Conservation (phyloP, 2,113 vertebrate species). For the Reinhardtius hippoglossoides region DNA sequence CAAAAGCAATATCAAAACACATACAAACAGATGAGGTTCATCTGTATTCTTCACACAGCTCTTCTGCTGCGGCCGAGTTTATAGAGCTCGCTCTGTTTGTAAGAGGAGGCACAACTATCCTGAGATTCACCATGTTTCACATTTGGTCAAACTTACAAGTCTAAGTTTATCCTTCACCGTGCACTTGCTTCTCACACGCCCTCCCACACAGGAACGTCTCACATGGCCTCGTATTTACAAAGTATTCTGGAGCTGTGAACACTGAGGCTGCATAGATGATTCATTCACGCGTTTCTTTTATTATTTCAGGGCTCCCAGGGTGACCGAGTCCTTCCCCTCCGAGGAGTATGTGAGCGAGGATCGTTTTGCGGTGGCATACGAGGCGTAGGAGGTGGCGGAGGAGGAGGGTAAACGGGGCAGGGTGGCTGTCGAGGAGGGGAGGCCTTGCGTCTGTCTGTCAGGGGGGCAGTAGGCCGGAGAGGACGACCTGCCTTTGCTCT, state of each 20-base stretch:
- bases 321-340: constrained; percentile 67
- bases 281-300: constrained; percentile 56
- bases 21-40: constrained; percentile 53
- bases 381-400: constrained; percentile 80
- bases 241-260: constrained; percentile 54
- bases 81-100: constrained; percentile 45
- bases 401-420: constrained; percentile 86
- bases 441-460: constrained; percentile 84
- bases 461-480: constrained; percentile 85
- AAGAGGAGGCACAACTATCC: constrained; percentile 67
- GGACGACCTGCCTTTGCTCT: constrained; percentile 77
- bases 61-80: constrained; percentile 39
- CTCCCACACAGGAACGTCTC: constrained; percentile 51
- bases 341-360: constrained; percentile 66
- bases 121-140: constrained; percentile 62
- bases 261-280: constrained; percentile 75
- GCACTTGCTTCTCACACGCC: constrained; percentile 16
- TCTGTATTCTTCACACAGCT: constrained; percentile 43
- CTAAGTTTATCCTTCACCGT: constrained; percentile 31
- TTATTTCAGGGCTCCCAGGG: constrained; percentile 63
- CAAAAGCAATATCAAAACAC: constrained; percentile 75
- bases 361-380: constrained; percentile 63
- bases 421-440: constrained; percentile 85
- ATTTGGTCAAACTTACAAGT: constrained; percentile 38
- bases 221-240: constrained; percentile 67